Evolutionary conservation across 2,888 invertebrate genomes (phyloP).

Genomic region (Cheilosia soror): DNA sequence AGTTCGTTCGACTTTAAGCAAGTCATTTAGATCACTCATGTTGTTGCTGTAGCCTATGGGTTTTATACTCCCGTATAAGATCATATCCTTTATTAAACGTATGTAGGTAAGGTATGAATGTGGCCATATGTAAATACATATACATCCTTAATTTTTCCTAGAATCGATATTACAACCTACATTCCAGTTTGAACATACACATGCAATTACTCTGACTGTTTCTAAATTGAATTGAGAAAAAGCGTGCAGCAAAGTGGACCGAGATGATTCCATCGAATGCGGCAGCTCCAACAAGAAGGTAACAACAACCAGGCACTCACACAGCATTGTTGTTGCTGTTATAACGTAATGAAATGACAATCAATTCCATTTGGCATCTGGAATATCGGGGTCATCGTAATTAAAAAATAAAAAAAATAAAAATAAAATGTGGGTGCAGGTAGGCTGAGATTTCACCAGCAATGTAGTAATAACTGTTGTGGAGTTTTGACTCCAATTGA

Average conservation of each 20-base stretch:
- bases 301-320: slow-evolving; percentile 44
- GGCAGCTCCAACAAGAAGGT: slow-evolving; percentile 39
- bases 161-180: slow-evolving; percentile 27
- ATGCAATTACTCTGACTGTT: slow-evolving; percentile 30
- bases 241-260: slow-evolving; percentile 29
- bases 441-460: slow-evolving; percentile 67
- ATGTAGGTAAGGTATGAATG: not conserved
- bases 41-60: not conserved
- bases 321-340: slow-evolving; percentile 31
- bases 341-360: slow-evolving; percentile 73
- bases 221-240: slow-evolving; percentile 46
- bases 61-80: slow-evolving; percentile 23
- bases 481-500: slow-evolving; percentile 51
- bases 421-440: slow-evolving; percentile 70
- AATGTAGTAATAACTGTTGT: slow-evolving; percentile 68
- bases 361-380: slow-evolving; percentile 73
- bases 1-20: slow-evolving; percentile 42
- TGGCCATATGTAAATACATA: not conserved
- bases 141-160: slow-evolving; percentile 12
- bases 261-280: slow-evolving; percentile 31
- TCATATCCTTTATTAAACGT: slow-evolving; percentile 25
- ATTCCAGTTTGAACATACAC: slow-evolving; percentile 1
- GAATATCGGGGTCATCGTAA: slow-evolving; percentile 65
- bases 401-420: slow-evolving; percentile 56
- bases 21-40: slow-evolving; percentile 57